Evolutionary conservation across 1,140 invertebrate genomes (phyloP).

Genomic region (Popillia japonica): DNA sequence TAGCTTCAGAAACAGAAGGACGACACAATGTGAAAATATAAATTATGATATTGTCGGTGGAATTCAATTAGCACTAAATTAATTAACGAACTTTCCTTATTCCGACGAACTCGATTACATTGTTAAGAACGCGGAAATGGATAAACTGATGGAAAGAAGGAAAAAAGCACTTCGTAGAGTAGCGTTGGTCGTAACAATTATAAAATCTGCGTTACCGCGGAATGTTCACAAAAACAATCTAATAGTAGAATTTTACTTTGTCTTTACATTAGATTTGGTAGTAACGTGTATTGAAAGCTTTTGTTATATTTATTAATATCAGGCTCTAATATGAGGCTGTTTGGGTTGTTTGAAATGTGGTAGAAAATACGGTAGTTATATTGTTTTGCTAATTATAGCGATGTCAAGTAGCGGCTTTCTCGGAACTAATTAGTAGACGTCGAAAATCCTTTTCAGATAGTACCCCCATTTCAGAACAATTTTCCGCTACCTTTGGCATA

Average conservation of each 20-base stretch:
- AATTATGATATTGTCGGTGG: slow-evolving; percentile 30
- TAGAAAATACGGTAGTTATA: no score
- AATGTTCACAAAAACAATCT: no score
- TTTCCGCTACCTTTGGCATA: no score
- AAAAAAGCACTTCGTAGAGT: neutral
- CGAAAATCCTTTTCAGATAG: no score
- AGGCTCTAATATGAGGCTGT: no score
- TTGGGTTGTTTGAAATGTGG: no score
- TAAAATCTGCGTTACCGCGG: no score
- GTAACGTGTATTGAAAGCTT: neutral
- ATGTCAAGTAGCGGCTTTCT: neutral
- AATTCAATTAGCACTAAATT: slow-evolving; percentile 40
- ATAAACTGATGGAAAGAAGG: neutral
- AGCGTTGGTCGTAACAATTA: neutral
- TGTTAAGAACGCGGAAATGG: slow-evolving; percentile 31
- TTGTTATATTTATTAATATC: neutral
- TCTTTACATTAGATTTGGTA: no score
- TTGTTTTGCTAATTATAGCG: neutral
- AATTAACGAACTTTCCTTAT: slow-evolving; percentile 40
- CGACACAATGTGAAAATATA: slow-evolving; percentile 17
- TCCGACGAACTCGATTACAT: slow-evolving; percentile 36
- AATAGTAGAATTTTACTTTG: no score
- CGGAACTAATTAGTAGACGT: neutral
- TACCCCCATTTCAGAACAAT: no score
- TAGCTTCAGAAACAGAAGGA: slow-evolving; percentile 21